Evolutionary conservation across 2,888 invertebrate genomes (phyloP).

Genomic region (Pachydiplax longipennis): DNA sequence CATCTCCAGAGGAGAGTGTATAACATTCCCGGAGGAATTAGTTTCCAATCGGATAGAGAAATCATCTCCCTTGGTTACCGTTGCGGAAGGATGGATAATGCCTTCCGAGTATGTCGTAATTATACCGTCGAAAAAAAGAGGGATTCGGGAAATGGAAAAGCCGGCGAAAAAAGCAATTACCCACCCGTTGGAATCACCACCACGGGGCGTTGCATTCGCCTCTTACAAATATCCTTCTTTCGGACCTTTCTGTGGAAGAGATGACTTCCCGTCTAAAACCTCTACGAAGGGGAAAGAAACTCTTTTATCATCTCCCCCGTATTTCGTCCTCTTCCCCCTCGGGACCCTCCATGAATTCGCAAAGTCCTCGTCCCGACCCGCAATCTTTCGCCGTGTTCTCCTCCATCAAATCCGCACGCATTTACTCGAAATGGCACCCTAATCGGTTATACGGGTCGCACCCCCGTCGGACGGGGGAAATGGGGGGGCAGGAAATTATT

Average conservation of each 20-base stretch:
- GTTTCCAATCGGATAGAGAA: not conserved
- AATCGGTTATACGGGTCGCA: not conserved
- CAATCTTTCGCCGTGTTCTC: no score
- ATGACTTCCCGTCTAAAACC: not conserved
- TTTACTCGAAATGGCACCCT: not conserved
- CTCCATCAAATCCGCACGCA: not conserved
- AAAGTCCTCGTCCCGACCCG: not conserved
- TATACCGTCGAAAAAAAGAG: not conserved
- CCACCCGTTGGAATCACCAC: not conserved
- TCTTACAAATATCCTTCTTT: not conserved
- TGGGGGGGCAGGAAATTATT: not conserved
- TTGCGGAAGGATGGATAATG: not conserved
- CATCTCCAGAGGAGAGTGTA: not conserved
- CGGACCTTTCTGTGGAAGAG: not conserved
- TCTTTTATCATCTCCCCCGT: not conserved
- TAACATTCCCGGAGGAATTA: not conserved
- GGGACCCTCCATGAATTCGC: not conserved
- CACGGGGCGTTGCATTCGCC: not conserved
- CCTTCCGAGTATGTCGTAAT: not conserved
- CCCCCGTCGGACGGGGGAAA: not conserved
- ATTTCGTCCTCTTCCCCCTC: not conserved
- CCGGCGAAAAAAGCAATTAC: slow-evolving; percentile 7
- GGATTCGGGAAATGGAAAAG: not conserved
- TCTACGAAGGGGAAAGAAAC: not conserved
- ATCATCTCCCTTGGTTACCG: not conserved